A percentile compares a stretch with the other conserved stretches of the same genome.
These are phyloP conservation scores for Fragum sueziense DNA, from an alignment of 2,888 invertebrate genomes.

Conservation along the genomic window DNA sequence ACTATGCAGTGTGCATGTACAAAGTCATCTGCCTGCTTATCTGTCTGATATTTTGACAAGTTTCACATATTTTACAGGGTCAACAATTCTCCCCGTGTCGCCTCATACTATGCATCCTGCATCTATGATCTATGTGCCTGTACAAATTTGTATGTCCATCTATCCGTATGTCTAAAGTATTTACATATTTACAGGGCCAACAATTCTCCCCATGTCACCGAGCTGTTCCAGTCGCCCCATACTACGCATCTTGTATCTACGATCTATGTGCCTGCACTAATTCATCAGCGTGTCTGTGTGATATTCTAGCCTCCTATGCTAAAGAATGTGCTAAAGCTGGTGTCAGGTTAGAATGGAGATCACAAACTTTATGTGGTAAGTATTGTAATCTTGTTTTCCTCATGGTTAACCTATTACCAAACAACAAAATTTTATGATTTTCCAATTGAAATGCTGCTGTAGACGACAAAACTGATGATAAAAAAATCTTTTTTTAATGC, in stretches of 20 bases:
- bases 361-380: constrained; percentile 78
- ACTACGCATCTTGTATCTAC: constrained; percentile 80
- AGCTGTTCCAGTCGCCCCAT: constrained; percentile 77
- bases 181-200: constrained; percentile 68
- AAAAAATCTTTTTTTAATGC: no score
- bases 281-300: constrained; percentile 78
- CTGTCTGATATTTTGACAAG: no score
- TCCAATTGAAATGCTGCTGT: no score
- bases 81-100: constrained; percentile 77
- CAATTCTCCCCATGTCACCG: constrained; percentile 78
- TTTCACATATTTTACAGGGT: constrained; percentile 75
- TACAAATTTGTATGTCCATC: constrained; percentile 73
- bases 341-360: constrained; percentile 78
- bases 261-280: constrained; percentile 81
- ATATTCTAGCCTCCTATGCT: constrained; percentile 79
- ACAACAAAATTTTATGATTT: no score
- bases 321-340: constrained; percentile 79
- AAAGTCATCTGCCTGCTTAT: no score
- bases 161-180: no score
- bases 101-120: constrained; percentile 79
- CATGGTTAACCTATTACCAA: no score
- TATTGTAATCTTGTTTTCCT: no score
- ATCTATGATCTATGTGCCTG: constrained; percentile 82
- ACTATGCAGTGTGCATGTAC: no score
- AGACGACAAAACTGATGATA: no score